Base-by-base conservation (phyloP, 2,113 vertebrate genomes). In the Pavo muticus region DNA sequence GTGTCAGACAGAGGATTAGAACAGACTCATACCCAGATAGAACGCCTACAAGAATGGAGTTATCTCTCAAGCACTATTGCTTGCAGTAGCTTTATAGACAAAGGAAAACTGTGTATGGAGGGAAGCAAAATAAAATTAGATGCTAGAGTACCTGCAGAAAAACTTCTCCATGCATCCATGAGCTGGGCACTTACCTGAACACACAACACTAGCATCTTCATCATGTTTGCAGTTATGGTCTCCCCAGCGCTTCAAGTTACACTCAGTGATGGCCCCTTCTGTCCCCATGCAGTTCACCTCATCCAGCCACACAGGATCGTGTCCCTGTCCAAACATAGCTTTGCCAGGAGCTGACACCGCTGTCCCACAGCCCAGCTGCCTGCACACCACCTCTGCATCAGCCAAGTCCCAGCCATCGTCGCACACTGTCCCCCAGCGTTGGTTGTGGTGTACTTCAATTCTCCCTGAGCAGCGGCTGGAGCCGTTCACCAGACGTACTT, bases 381-480 rank as follows among this genome's bases (percentile, higher is more conserved):
- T 20, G 59, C 90, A 92, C 29, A 89, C 81, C 6, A 92, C 80
- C 16, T 77, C 23, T 1, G 69, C 90, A 13, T 89, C 65, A 2
- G 19, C 44, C 24, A 64, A 11, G n/a, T 40, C 40, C 90, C 81
- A 94, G 70, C 3, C 20, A 37, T 92, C 71, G 35, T 84, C 79
- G 10, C 92, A 91, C 67, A 84, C 67, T 1, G 50, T 88, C 29
- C 71, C 85, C 79, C 91, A 92, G 35, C 6, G 23, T 29, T 88
- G 82, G 14, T 88, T 73, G 37, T 92, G 92, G 42, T 86, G 59
- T 10, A 94, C 63, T 45, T 95, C 88, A 3, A 93, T 85, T 65
- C 88, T 44, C 30, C 91, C 88, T 18, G 71, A 69, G 47, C 94
- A 93, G 59, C 4, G n/a, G 39, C 30, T 76, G 29, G 63, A 71